phyloP scores from a whole-genome alignment of 1,140 invertebrate species.

The Drosophila ficusphila region DNA sequence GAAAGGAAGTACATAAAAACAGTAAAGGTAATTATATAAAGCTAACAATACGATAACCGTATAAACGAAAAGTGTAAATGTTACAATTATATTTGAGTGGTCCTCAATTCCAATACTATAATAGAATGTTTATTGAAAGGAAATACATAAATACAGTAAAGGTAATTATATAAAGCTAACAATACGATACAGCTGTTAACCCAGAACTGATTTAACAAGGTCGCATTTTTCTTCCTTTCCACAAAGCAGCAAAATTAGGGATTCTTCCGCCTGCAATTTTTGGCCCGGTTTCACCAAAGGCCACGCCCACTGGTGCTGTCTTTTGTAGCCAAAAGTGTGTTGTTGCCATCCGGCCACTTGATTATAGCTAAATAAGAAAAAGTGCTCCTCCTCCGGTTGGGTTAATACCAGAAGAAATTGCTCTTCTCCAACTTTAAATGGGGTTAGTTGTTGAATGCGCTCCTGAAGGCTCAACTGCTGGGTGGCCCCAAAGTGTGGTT shows the following conservation, averaged over 20 bases:
- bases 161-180: constrained; percentile 1
- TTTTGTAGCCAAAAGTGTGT: constrained; percentile 55
- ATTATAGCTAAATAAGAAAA: constrained; percentile 61
- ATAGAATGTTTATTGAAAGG: no score
- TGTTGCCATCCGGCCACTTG: constrained; percentile 70
- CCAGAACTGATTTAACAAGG: constrained; percentile 41
- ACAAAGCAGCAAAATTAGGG: constrained; percentile 40
- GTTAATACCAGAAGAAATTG: constrained; percentile 57
- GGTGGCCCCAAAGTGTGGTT: constrained; percentile 24
- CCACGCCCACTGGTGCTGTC: constrained; percentile 47
- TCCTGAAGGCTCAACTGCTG: constrained; percentile 53
- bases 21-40: no score
- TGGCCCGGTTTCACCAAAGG: constrained; percentile 28
- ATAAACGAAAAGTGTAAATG: no score
- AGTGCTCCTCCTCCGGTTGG: constrained; percentile 36
- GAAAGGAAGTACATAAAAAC: no score
- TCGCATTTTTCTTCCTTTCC: constrained; percentile 13
- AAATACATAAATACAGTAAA: constrained; percentile 12
- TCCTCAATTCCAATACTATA: no score
- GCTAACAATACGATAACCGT: no score
- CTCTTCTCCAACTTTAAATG: constrained; percentile 32
- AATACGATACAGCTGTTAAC: background rate
- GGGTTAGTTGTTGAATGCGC: constrained; percentile 36
- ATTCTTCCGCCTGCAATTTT: background rate
- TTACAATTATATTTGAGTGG: no score